Evolutionary conservation across 2,797 vertebrate species (phyloP).

Genomic region (Clamator glandarius): DNA sequence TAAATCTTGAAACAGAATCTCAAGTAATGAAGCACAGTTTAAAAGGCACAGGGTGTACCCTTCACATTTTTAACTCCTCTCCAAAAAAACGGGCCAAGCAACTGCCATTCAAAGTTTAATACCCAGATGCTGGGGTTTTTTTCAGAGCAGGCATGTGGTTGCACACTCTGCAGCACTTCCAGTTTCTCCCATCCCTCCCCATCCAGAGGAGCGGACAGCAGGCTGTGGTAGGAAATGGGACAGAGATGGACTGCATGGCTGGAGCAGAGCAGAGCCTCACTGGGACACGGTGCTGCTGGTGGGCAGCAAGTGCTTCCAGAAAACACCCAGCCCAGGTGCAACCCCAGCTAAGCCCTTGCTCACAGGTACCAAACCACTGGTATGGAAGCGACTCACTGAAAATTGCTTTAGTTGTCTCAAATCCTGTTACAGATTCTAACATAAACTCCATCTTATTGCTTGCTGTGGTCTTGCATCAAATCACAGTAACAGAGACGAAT

Average conservation of each 20-base stretch:
- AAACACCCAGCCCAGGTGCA: not conserved
- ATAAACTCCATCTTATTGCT: not conserved
- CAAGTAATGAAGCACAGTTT: not conserved
- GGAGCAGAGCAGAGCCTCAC: not conserved
- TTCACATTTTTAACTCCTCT: not conserved
- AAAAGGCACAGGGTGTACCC: not conserved
- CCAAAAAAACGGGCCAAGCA: not conserved
- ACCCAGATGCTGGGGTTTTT: not conserved
- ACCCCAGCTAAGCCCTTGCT: not conserved
- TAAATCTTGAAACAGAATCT: not conserved
- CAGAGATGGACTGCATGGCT: rapidly evolving
- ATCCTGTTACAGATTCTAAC: not conserved
- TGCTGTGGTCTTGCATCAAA: not conserved
- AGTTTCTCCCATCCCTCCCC: not conserved
- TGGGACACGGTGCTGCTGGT: rapidly evolving
- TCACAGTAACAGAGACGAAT: not conserved
- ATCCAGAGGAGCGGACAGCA: not conserved
- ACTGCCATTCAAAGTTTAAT: not conserved
- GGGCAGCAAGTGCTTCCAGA: not conserved
- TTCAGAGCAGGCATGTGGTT: not conserved
- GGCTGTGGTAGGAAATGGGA: not conserved
- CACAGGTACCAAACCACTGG: no score
- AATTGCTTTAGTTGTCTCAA: not conserved
- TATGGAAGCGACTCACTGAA: not conserved
- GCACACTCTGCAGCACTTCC: not conserved